A percentile compares a stretch with the other conserved stretches of the same genome.
Evolutionary conservation across 1,140 invertebrate species (phyloP).

Genomic region (Plodia interpunctella): DNA sequence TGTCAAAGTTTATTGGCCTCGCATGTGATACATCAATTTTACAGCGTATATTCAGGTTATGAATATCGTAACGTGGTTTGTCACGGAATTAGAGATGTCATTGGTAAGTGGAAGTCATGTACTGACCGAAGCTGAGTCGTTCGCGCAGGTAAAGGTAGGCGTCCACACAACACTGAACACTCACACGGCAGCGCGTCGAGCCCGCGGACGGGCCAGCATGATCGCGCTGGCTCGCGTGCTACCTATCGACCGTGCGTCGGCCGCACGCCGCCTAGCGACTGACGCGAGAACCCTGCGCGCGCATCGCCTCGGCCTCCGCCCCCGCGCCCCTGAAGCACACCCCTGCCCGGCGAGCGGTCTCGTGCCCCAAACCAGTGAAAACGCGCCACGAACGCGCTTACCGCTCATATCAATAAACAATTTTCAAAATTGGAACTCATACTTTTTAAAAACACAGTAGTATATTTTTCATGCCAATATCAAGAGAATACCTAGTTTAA

Average conservation of each 20-base stretch:
- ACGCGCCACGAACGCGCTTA: conserved; percentile 13
- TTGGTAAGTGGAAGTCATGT: conserved; percentile 15
- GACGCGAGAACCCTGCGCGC: conserved; percentile 66
- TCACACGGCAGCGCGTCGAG: conserved; percentile 41
- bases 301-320: conserved; percentile 33
- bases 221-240: conserved; percentile 38
- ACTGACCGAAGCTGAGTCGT: conserved; percentile 47
- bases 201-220: conserved; percentile 45
- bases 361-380: conserved; percentile 27
- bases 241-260: conserved; percentile 67
- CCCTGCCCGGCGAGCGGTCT: conserved; percentile 24
- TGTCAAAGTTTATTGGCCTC: conserved; percentile 14
- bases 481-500: not conserved
- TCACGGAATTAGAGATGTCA: not conserved
- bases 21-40: conserved; percentile 3
- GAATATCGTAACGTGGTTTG: not conserved
- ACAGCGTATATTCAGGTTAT: not conserved
- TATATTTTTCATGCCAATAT: not conserved
- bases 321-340: conserved; percentile 23
- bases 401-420: not conserved
- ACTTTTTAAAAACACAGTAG: not conserved
- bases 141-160: conserved; percentile 30
- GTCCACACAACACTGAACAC: conserved; percentile 44
- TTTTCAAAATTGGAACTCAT: not conserved
- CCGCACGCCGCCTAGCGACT: conserved; percentile 71